Evolutionary conservation across 2,113 vertebrate species (phyloP).

Genomic region (Syngnathus floridae): DNA sequence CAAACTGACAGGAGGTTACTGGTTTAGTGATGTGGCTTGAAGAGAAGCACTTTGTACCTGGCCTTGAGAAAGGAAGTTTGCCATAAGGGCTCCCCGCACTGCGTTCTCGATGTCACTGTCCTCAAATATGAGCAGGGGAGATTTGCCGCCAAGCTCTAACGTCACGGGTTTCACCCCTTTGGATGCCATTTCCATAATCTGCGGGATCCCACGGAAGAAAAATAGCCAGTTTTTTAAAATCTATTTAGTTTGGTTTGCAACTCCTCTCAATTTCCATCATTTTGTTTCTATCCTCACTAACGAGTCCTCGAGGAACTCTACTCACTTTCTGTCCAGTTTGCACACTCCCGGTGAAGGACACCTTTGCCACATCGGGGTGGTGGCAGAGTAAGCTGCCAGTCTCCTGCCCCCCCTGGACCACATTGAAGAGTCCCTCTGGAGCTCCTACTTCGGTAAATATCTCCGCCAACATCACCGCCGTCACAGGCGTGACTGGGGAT

Average conservation of each 20-base stretch:
- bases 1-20: too few relatives aligned
- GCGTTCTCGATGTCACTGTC: conserved; percentile 85
- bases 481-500: conserved; percentile 86
- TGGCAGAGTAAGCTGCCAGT: conserved; percentile 86
- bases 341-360: conserved; percentile 96
- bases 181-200: conserved; percentile 91
- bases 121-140: conserved; percentile 89
- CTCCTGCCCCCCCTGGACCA: conserved; percentile 85
- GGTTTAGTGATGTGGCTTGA: not conserved
- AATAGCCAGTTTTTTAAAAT: not conserved
- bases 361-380: conserved; percentile 83
- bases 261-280: not conserved
- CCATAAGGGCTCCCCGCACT: conserved; percentile 88
- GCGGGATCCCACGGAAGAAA: not conserved
- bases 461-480: conserved; percentile 82
- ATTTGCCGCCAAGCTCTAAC: conserved; percentile 93
- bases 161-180: conserved; percentile 88
- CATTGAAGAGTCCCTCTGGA: conserved; percentile 85
- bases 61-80: conserved; percentile 93
- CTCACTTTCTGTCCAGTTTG: conserved; percentile 85
- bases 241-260: not conserved
- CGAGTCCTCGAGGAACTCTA: not conserved
- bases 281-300: not conserved
- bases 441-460: conserved; percentile 80
- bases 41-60: conserved; percentile 70